Evolutionary conservation across 2,888 invertebrate genomes (phyloP), one percentile per base, ranked within the genome.

Genomic region (Anoplius nigerrimus): DNA sequence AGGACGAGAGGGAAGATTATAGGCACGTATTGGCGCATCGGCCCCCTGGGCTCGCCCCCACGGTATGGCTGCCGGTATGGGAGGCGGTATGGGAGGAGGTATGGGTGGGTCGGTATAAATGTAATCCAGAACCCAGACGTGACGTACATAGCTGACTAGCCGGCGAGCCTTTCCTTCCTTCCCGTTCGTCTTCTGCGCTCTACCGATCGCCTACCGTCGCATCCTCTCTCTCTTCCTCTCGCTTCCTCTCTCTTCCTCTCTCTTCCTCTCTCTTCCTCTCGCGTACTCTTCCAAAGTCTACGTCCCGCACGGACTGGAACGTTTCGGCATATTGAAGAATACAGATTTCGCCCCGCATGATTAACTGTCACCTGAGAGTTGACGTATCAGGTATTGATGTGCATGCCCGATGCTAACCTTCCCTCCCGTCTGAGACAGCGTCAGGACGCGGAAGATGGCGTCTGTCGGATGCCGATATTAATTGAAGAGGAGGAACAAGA

Each of bases 11-110:
- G 77, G 81, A 82, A 84, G 84, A 85, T 86, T 87, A 87, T 87
- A 84, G 86, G 85, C 87, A 87, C 87, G 87, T 87, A 87, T 87
- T 86, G 87, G 87, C 86, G 87, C 87, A 87, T 87, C 85, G 86
- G 81, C 79, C 87, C 84, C 83, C 76, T 79, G 83, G 82, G 83
- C 65, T 81, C 34, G 34, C 11, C 34, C n/a, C 34, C 34, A 34
- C 34, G 34, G 6, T 34, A 34, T 34, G 34, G 16, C n/a, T 48
- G 8, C 11, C n/a, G 16, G 48, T 48, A 48, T n/a, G 48, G 43
- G 16, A 8, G 21, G 22, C 34, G 42, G 42, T 2, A 20, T 15
- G 24, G 27, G 27, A 18, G 18, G 34, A n/a, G 61, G 54, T 54
- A 67, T 53, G 65, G 62, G 51, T n/a, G 62, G 73, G 69, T n/a